A percentile compares a stretch with the other conserved stretches of the same genome.
phyloP scores from a whole-genome alignment of 2,888 invertebrate genomes.

The Anodontia alba region DNA sequence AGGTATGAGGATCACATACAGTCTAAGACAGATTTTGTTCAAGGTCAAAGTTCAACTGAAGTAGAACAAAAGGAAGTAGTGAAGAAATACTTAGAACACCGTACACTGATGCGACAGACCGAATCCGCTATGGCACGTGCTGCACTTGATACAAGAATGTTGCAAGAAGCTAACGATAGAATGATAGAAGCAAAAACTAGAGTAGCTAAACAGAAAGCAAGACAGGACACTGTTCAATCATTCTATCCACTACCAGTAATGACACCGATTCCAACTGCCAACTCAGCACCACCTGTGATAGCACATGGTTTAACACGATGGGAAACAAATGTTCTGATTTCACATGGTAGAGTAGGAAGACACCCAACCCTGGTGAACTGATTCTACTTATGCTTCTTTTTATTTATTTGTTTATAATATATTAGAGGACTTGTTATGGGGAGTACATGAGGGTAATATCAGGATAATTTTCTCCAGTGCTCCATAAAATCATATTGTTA shows the following conservation, averaged over 20 bases:
- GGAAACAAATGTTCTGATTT: constrained; percentile 66
- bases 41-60: constrained; percentile 65
- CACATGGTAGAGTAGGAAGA: constrained; percentile 71
- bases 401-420: no score
- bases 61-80: constrained; percentile 80
- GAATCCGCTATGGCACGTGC: constrained; percentile 80
- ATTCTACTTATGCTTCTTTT: no score
- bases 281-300: constrained; percentile 56
- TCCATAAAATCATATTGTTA: no score
- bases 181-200: constrained; percentile 77
- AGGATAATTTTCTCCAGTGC: no score
- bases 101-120: constrained; percentile 82
- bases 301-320: constrained; percentile 67
- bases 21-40: constrained; percentile 63
- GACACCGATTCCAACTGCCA: constrained; percentile 59
- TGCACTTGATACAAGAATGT: constrained; percentile 79
- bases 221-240: constrained; percentile 72
- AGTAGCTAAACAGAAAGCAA: constrained; percentile 79
- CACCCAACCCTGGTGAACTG: constrained; percentile 69
- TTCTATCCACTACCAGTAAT: constrained; percentile 75
- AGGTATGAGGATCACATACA: constrained; percentile 73
- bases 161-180: constrained; percentile 81
- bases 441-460: no score
- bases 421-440: no score
- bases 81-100: constrained; percentile 81